phyloP scores from a whole-genome alignment of 1,140 invertebrate genomes.

The Pentalonia nigronervosa region DNA sequence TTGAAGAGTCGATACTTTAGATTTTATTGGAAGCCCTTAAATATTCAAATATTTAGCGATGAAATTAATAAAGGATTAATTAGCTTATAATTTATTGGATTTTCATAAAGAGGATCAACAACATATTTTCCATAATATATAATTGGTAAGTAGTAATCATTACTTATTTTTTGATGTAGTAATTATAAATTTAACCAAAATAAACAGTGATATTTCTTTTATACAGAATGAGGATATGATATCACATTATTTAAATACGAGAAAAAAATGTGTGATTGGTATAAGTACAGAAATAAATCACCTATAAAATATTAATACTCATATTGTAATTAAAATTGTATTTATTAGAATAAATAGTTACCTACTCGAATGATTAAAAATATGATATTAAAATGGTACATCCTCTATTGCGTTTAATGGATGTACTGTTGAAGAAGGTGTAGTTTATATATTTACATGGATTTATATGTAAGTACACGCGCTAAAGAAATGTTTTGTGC shows the following conservation, averaged over 20 bases:
- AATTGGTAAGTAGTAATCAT: neutral
- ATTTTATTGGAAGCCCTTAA: neutral
- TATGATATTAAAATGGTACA: neutral
- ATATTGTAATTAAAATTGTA: neutral
- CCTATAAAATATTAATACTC: neutral
- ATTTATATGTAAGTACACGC: neutral
- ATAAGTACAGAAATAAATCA: neutral
- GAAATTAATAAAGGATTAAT: neutral
- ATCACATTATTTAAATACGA: neutral
- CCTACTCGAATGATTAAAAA: neutral
- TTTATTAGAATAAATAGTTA: neutral
- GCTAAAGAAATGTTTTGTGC: conserved; percentile 5
- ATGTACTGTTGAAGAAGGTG: neutral
- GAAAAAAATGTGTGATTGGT: neutral
- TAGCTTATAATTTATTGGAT: conserved; percentile 29
- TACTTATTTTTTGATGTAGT: neutral
- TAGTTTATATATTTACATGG: neutral
- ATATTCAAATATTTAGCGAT: neutral
- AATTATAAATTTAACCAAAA: neutral
- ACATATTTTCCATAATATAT: conserved; percentile 15
- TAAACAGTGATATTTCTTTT: neutral
- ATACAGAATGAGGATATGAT: neutral
- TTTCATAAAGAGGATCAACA: conserved; percentile 6
- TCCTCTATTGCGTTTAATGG: neutral
- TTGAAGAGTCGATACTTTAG: neutral